Evolutionary conservation across 2,888 invertebrate genomes (phyloP), one percentile per base, ranked within the genome.

Genomic region (Oscheius sp.): DNA sequence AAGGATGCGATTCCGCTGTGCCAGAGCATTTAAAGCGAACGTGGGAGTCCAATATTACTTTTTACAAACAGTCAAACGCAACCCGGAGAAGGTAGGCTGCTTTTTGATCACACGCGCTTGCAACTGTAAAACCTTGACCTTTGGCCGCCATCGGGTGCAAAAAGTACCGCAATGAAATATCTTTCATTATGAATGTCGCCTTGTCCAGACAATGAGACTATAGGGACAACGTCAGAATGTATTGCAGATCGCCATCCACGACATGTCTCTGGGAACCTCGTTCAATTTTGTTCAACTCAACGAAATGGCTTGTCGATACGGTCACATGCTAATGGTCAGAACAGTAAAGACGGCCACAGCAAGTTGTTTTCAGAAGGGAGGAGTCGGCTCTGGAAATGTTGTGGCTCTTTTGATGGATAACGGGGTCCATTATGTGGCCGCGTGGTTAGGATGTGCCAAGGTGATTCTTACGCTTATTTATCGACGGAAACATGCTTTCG

Each of bases 381-480:
- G 76, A 9, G 60, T 77, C 47, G 37, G 37, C 2, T 37, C 93
- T 80, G 96, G 95, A 0, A 95, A 97, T 89, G 93, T 93, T 0
- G 93, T 98, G 0, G 95, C 94, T 0, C 91, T 98, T n/a, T 93
- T 95, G 90, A 92, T 96, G 91, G 95, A 95, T 89, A 96, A 96
- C 90, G 92, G 94, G 55, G 94, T 96, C 0, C 95, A 96, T 90
- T 94, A 93, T 90, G 93, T 96, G 3, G 93, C 93, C 58, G 93
- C 93, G 53, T 98, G 97, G 97, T 91, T 98, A 60, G 98, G 96
- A 0, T 92, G 95, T 71, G 93, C 95, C 13, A 95, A 96, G 90
- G 71, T 70, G 29, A 48, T 47, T 21, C 21, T 10, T 57, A 10
- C 9, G 29, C 29, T 35, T 68, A 7, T 51, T 42, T 42, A 50